Conservation (phyloP, 2,797 vertebrate species). For the Prionace glauca region DNA sequence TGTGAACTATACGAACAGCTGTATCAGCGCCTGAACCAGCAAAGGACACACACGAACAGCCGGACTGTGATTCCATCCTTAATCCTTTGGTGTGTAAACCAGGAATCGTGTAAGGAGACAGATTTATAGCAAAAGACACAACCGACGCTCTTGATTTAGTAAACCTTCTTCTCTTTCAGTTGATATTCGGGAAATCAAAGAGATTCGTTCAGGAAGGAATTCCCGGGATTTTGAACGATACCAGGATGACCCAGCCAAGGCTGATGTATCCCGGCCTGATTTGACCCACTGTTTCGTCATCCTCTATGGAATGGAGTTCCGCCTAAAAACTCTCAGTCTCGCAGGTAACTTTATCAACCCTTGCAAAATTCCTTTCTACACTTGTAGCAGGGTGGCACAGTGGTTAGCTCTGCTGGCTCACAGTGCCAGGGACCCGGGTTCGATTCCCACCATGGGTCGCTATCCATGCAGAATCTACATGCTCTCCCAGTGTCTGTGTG, state of each 20-base stretch:
- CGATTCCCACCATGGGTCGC: no score
- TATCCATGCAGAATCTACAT: no score
- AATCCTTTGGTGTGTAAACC: not conserved
- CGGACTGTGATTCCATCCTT: not conserved
- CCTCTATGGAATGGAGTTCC: slow-evolving; percentile 88
- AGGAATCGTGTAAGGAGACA: not conserved
- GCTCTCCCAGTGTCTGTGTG: no score
- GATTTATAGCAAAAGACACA: not conserved
- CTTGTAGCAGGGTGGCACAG: not conserved
- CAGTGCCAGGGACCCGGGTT: no score
- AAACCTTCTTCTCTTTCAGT: slow-evolving; percentile 58
- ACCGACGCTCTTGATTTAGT: not conserved
- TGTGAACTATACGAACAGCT: not conserved
- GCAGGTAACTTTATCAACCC: slow-evolving; percentile 65
- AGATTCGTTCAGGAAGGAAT: slow-evolving; percentile 85
- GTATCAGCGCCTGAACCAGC: not conserved
- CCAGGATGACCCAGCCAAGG: slow-evolving; percentile 75
- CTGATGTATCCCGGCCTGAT: slow-evolving; percentile 59
- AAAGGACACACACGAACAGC: not conserved
- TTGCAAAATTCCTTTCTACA: not conserved
- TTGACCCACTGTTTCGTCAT: slow-evolving; percentile 89
- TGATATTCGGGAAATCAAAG: slow-evolving; percentile 95
- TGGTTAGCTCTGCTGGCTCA: no score
- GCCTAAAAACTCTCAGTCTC: slow-evolving; percentile 89
- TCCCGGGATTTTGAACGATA: slow-evolving; percentile 95